Base-by-base conservation (phyloP, 2,797 vertebrate genomes). In the Melanotaenia maccullochi region DNA sequence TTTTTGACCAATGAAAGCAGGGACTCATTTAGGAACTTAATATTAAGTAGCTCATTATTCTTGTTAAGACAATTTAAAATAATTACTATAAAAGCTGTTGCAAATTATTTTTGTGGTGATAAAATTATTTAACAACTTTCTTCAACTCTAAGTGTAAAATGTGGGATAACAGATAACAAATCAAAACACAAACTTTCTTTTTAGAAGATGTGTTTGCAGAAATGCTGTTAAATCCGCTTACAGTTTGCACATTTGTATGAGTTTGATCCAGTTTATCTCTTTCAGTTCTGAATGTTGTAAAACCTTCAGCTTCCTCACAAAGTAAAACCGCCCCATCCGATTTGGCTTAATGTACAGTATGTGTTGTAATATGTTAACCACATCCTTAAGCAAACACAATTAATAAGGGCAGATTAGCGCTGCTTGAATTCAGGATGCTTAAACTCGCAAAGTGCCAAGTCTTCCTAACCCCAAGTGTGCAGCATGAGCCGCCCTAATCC, bases 361-460 rank as follows among this genome's bases (percentile, higher is more conserved):
- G n/a, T 1, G 6, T 51, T 24, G 9, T 52, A 52, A 33, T 32
- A 28, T 40, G 32, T 13, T 74, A 69, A 7, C 30, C 56, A 16
- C 38, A 40, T 70, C 47, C 33, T 80, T 14, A 8, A 33, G n/a
- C 64, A 55, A 68, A 67, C 75, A 64, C 59, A 11, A 25, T 75
- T 81, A 75, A 72, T 63, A 51, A 47, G 32, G 62, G 65, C 66
- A 70, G 80, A 88, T 82, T 78, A 85, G 44, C 68, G 0, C 38
- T 2, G 24, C 68, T 68, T 32, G 68, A 81, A 49, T 71, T 52
- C 62, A 75, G 69, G 67, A 75, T 74, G 69, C 56, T 55, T 33
- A 18, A 51, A 42, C 71, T 59, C 71, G 52, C 14, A 40, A 40
- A 40, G 38, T 40, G 38, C 38, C 38, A 40, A 40, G 38, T 62